Base-by-base conservation (phyloP, 2,113 vertebrate genomes). In the Brachionichthys hirsutus region DNA sequence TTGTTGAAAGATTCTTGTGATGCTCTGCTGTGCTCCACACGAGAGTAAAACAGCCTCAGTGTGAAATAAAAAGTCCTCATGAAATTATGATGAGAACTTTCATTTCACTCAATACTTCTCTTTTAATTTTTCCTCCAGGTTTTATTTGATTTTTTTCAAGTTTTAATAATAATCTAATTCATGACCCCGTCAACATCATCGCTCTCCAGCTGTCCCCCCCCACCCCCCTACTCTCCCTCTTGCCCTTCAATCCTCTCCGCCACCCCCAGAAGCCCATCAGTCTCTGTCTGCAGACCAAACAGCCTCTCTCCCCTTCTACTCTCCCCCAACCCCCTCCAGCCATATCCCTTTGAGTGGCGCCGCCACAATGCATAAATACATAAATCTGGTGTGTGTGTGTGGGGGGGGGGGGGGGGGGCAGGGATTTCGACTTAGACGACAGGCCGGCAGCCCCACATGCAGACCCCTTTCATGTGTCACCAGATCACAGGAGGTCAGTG, bases 361-460 rank as follows among this genome's bases (percentile, higher is more conserved):
- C 67, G 78, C 67, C 40, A 55, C 36, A 67, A 67, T 80, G 86
- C 82, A 92, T 92, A 91, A 90, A 90, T 91, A 86, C 87, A 92
- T 91, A 87, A 90, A 92, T 92, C 83, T 84, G 36, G 60, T 56
- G 46, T 52, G 68, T 54, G 42, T 24, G 54, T 35, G 35, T 12
- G 58, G 20, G 24, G 46, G 57, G 20, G 48, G 20, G 53, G 53
- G 49, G 66, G 64, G n/a, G n/a, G n/a, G n/a, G 46, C 66, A 58
- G 59, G 67, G 57, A 46, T 60, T 62, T 63, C 62, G 61, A 85
- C 80, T 70, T 75, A 83, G 79, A 81, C 57, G 74, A 68, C 19
- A 53, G 80, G 70, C 57, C 73, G 70, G 71, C 74, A 78, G 66
- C 73, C 74, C 73, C 49, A 62, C 75, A 53, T 71, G 68, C 65